phyloP scores from a whole-genome alignment of 1,140 invertebrate genomes.

The Stegodyphus mimosarum region DNA sequence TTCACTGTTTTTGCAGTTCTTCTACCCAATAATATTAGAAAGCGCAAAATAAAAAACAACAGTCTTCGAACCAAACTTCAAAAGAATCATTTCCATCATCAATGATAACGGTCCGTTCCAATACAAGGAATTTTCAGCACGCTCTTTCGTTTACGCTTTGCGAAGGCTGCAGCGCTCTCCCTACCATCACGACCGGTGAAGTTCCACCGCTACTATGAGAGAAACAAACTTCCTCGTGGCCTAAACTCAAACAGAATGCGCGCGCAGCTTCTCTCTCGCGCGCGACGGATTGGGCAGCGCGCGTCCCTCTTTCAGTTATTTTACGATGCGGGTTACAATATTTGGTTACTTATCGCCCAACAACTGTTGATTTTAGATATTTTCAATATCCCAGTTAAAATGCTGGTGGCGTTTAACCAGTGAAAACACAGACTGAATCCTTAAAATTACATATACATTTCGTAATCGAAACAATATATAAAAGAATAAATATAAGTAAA shows the following conservation, averaged over 20 bases:
- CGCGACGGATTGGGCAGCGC: neutral
- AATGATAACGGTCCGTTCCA: too few species aligned
- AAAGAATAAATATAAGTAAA: too few species aligned
- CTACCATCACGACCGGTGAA: constrained; percentile 14
- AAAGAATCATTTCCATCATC: too few species aligned
- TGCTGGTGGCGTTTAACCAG: too few species aligned
- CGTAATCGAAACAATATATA: too few species aligned
- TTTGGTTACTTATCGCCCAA: neutral
- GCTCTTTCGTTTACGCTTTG: neutral
- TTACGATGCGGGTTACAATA: neutral
- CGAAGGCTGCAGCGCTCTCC: neutral
- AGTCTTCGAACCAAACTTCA: neutral
- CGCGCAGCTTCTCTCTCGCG: neutral
- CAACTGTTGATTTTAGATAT: too few species aligned
- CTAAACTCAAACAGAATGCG: neutral
- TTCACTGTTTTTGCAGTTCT: too few species aligned
- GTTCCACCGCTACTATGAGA: constrained; percentile 16
- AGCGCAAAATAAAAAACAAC: neutral
- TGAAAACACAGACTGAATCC: too few species aligned
- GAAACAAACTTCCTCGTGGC: constrained; percentile 40
- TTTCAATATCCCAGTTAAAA: too few species aligned
- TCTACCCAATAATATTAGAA: too few species aligned
- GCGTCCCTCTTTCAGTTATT: neutral
- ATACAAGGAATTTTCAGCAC: too few species aligned
- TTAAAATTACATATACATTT: too few species aligned